These are phyloP conservation scores for Chrysolina oricalcia DNA, from an alignment of 2,888 invertebrate species.

Conservation along the genomic window DNA sequence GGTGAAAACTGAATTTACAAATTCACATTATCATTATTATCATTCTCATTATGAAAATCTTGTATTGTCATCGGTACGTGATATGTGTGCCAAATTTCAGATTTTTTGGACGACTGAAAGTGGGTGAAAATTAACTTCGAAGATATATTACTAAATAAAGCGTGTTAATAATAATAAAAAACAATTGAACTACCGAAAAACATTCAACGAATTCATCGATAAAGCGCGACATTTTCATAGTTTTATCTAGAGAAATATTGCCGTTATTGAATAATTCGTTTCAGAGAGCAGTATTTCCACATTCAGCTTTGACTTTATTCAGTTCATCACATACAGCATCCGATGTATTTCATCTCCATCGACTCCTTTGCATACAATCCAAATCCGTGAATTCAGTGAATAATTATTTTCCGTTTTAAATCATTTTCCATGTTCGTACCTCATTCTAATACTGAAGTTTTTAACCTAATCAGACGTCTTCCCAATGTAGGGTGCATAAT, in stretches of 20 bases:
- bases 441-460: conserved; percentile 48
- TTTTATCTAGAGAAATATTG: background rate
- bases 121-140: too few relatives aligned
- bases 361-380: conserved; percentile 20
- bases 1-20: too few relatives aligned
- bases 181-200: too few relatives aligned
- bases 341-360: conserved; percentile 5
- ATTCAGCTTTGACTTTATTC: background rate
- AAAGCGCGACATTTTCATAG: background rate
- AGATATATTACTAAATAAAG: too few relatives aligned
- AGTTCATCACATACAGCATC: background rate
- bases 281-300: background rate
- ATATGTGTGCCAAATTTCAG: too few relatives aligned
- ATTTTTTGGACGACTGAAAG: too few relatives aligned
- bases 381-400: conserved; percentile 43
- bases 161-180: too few relatives aligned
- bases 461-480: conserved; percentile 52
- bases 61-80: too few relatives aligned
- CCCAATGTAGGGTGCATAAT: conserved; percentile 52
- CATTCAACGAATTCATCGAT: background rate
- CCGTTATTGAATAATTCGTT: background rate
- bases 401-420: conserved; percentile 56
- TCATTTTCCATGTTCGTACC: conserved; percentile 51
- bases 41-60: too few relatives aligned
- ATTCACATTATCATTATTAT: too few relatives aligned